Conservation (phyloP, 2,797 vertebrate species). For the Onychomys leucogaster region DNA sequence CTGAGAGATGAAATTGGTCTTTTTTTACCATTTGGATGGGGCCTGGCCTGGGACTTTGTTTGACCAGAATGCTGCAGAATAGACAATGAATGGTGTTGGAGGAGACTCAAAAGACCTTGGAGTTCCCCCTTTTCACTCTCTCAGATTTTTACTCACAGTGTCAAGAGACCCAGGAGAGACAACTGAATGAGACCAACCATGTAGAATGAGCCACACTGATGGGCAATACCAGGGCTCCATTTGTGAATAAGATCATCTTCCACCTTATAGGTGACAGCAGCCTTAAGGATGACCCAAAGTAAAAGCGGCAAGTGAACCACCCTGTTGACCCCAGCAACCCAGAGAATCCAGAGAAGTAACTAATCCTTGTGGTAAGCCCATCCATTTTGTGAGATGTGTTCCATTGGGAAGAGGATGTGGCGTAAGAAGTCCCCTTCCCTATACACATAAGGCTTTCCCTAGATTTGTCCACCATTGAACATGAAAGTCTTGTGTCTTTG, state of each 20-base stretch:
- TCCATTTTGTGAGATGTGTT: not conserved
- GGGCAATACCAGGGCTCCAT: not conserved
- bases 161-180: not conserved
- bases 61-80: not conserved
- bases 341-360: not conserved
- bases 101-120: not conserved
- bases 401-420: not conserved
- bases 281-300: not conserved
- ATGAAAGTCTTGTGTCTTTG: not conserved
- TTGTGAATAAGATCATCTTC: not conserved
- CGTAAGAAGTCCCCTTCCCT: not conserved
- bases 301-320: not conserved
- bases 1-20: not conserved
- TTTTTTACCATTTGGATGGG: not conserved
- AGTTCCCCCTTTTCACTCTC: not conserved
- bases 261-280: not conserved
- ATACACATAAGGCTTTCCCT: not conserved
- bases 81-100: not conserved
- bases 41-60: not conserved
- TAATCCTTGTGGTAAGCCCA: not conserved
- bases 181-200: not conserved
- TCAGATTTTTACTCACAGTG: not conserved
- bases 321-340: not conserved
- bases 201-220: not conserved
- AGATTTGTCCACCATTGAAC: not conserved